These are phyloP conservation scores for Suillia variegata DNA, from an alignment of 2,888 invertebrate genomes.

Conservation along the genomic window DNA sequence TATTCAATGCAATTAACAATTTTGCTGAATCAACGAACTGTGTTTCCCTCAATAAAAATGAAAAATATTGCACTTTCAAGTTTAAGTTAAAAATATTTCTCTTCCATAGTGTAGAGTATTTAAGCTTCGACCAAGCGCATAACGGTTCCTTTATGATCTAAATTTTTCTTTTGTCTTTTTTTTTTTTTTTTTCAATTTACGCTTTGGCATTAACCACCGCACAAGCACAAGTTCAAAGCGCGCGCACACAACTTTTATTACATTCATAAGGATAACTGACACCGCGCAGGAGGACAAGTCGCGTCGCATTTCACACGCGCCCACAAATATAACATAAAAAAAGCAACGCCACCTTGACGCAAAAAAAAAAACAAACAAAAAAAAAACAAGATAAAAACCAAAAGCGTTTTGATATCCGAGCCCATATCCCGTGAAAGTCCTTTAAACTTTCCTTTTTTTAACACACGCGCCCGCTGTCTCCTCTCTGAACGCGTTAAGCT, in stretches of 20 bases:
- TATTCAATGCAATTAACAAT: too few relatives aligned
- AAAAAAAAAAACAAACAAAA: slow-evolving; percentile 7
- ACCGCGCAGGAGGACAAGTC: too few relatives aligned
- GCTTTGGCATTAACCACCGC: neutral
- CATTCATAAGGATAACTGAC: slow-evolving; percentile 37
- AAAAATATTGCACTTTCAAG: too few relatives aligned
- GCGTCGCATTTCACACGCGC: slow-evolving; percentile 43
- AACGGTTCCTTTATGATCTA: too few relatives aligned
- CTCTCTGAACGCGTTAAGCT: too few relatives aligned
- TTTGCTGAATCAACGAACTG: too few relatives aligned
- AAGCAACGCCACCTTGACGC: neutral
- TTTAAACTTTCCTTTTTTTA: slow-evolving; percentile 4
- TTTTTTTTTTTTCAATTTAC: slow-evolving; percentile 4
- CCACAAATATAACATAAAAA: slow-evolving; percentile 30
- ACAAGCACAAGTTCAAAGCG: neutral
- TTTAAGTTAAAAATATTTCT: too few relatives aligned
- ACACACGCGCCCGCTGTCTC: too few relatives aligned
- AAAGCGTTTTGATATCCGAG: neutral
- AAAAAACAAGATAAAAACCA: neutral
- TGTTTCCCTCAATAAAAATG: too few relatives aligned
- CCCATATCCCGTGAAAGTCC: too few relatives aligned
- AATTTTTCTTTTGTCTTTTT: slow-evolving; percentile 15
- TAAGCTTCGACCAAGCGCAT: too few relatives aligned
- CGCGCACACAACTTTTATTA: slow-evolving; percentile 33
- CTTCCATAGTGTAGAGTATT: too few relatives aligned